Conservation (phyloP, 2,113 vertebrate genomes). For the Tretioscincus oriximinensis region DNA sequence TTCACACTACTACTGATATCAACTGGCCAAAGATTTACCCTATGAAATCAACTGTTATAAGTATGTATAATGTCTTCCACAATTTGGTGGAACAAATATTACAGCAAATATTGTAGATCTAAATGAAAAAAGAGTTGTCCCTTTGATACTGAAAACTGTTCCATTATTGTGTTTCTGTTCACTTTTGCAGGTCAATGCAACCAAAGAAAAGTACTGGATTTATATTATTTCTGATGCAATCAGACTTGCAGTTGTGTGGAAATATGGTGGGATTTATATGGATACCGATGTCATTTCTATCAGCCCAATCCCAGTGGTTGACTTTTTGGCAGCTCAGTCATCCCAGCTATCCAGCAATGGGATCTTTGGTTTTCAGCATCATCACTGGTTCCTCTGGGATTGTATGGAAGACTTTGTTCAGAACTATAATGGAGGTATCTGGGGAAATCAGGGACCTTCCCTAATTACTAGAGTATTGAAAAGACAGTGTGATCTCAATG, state of each 20-base stretch:
- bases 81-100: background rate
- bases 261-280: slow-evolving; percentile 77
- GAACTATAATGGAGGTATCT: slow-evolving; percentile 72
- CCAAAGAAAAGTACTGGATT: slow-evolving; percentile 70
- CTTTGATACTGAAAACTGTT: rapidly evolving
- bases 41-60: background rate
- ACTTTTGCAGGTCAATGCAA: slow-evolving; percentile 57
- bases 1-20: background rate
- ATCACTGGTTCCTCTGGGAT: slow-evolving; percentile 72
- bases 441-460: slow-evolving; percentile 77
- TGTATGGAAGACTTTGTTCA: slow-evolving; percentile 79
- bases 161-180: background rate
- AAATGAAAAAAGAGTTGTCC: rapidly evolving
- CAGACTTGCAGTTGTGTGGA: slow-evolving; percentile 77
- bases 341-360: slow-evolving; percentile 69
- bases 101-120: background rate
- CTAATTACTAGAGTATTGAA: slow-evolving; percentile 75
- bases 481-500: slow-evolving; percentile 61
- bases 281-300: slow-evolving; percentile 79
- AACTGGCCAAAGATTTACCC: background rate
- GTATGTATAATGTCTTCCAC: background rate
- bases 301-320: slow-evolving; percentile 64
- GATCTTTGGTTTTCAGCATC: slow-evolving; percentile 74
- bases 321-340: slow-evolving; percentile 72
- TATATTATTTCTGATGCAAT: slow-evolving; percentile 71